phyloP scores from a whole-genome alignment of 2,888 invertebrate species.

The Amiota mariae region DNA sequence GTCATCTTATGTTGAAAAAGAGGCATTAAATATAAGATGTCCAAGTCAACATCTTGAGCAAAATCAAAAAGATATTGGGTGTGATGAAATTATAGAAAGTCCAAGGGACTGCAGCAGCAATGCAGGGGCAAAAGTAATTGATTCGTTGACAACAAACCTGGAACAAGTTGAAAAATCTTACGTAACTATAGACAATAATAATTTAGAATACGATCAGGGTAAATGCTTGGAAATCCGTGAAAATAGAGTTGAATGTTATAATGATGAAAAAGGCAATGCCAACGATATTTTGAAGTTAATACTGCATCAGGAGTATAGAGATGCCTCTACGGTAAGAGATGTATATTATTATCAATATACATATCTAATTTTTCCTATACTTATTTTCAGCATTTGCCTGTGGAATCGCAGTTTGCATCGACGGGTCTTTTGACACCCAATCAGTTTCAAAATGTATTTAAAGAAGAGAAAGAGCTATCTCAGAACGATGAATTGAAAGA shows the following conservation, averaged over 20 bases:
- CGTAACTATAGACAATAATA: too few species aligned
- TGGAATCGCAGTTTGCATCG: background rate
- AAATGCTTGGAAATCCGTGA: too few species aligned
- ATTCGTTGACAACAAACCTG: slow-evolving; percentile 42
- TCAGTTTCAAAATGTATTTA: slow-evolving; percentile 32
- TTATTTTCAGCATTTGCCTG: too few species aligned
- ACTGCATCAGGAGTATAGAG: too few species aligned
- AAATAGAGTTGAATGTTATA: background rate
- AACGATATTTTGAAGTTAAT: too few species aligned
- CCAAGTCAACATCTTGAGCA: slow-evolving; percentile 23
- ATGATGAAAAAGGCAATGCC: slow-evolving; percentile 17
- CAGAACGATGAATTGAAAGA: background rate
- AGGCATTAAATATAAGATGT: background rate
- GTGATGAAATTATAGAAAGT: background rate
- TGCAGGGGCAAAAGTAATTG: slow-evolving; percentile 43
- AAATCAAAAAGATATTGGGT: slow-evolving; percentile 24
- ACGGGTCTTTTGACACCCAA: slow-evolving; percentile 37
- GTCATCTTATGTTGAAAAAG: background rate
- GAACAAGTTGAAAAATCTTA: slow-evolving; percentile 32
- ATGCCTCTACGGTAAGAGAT: too few species aligned
- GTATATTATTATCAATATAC: too few species aligned
- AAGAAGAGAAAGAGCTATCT: slow-evolving; percentile 2
- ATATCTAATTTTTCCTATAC: too few species aligned
- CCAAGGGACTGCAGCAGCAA: background rate
- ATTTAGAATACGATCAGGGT: slow-evolving; percentile 13